These are phyloP conservation scores for Drosophila orosa DNA, from an alignment of 1,140 invertebrate species.

Conservation along the genomic window DNA sequence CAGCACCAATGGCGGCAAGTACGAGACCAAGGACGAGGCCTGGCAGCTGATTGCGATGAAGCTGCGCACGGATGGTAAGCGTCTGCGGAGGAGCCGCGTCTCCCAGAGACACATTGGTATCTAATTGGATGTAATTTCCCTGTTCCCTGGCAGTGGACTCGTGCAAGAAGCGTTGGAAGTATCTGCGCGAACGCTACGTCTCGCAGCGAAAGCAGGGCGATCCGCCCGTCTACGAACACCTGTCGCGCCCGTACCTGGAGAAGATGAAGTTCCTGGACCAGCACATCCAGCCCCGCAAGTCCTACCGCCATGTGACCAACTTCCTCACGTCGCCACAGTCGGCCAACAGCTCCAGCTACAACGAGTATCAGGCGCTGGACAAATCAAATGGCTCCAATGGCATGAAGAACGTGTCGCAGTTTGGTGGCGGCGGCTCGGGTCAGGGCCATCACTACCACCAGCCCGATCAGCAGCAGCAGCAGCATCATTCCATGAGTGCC, in stretches of 20 bases:
- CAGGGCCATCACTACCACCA: constrained; percentile 73
- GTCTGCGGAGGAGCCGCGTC: constrained; percentile 1
- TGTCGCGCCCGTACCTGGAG: constrained; percentile 81
- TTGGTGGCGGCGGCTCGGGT: constrained; percentile 20
- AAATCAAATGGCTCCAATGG: constrained; percentile 72
- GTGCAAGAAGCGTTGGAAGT: constrained; percentile 84
- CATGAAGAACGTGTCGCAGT: constrained; percentile 70
- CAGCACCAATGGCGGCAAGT: constrained; percentile 71
- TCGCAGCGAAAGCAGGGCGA: constrained; percentile 81
- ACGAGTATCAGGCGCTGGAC: constrained; percentile 77
- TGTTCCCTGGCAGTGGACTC: constrained; percentile 69
- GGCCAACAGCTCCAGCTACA: constrained; percentile 77
- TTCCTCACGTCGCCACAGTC: constrained; percentile 80
- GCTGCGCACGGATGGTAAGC: constrained; percentile 77
- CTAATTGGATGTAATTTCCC: constrained; percentile 12
- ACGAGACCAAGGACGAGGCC: constrained; percentile 83
- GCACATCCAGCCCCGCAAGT: constrained; percentile 82
- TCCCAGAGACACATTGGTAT: constrained; percentile 2
- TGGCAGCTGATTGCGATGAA: constrained; percentile 79
- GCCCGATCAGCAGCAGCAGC: constrained; percentile 54
- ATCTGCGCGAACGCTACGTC: constrained; percentile 82
- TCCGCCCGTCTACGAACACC: constrained; percentile 80
- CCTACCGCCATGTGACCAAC: constrained; percentile 79
- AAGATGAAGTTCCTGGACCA: constrained; percentile 84
- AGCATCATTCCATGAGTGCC: constrained; percentile 70